Base-by-base conservation (phyloP, 2,113 vertebrate species). In the Amia ocellicauda region DNA sequence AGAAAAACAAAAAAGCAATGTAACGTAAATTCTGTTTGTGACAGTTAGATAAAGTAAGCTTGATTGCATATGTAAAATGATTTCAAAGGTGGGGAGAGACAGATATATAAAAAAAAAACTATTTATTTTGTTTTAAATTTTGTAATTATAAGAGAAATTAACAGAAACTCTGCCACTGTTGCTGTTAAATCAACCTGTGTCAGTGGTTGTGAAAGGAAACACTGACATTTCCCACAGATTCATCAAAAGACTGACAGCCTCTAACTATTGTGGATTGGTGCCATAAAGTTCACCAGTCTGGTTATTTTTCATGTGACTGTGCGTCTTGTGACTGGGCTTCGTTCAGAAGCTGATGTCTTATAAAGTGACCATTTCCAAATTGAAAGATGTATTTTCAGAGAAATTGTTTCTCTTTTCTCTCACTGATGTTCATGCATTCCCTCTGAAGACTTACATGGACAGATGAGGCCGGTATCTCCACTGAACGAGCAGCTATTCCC, bases 341-440 rank as follows among this genome's bases (percentile, higher is more conserved):
- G 70, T 71, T 64, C 51, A 74, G 72, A 74, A 73, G 68, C 85
- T 80, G 76, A 84, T 79, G 82, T 83, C 76, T 83, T 82, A 85
- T 79, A 79, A 80, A 88, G 78, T 36, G 63, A 85, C 58, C 71
- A 83, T 82, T 85, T 83, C 75, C 80, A 79, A 88, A 78, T 83
- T 80, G 85, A 87, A 83, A 88, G 88, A 89, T 77, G 75, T 81
- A 87, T 84, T 86, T 77, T 84, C 85, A 77, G 79, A 66, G 73
- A 89, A 86, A 85, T 86, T 11, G 80, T 80, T 87, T 85, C 67
- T 64, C 83, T 89, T 89, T 85, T 88, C 86, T 80, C 81, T 86
- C 78, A 72, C 74, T 9, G 41, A 68, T 64, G 74, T 76, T 86
- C 79, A 77, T 78, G 36, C 70, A 77, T 80, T 77, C 78, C 61